Percentiles rank a stretch among this genome's conserved stretches.
Evolutionary conservation across 2,888 invertebrate species (phyloP).

Genomic region (Polydrusus cervinus): DNA sequence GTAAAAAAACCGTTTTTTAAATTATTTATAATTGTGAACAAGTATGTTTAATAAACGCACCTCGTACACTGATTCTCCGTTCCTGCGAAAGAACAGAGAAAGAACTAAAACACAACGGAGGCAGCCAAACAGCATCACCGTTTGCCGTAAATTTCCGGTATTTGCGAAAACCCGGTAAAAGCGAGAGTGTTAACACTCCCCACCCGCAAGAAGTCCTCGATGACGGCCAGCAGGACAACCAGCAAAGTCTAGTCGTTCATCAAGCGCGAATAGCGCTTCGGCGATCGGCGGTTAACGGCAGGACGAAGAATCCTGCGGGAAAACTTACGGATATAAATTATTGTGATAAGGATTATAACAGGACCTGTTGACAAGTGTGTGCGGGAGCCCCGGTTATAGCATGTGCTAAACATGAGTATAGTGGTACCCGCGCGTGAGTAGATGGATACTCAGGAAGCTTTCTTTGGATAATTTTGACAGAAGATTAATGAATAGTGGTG

Average conservation of each 20-base stretch:
- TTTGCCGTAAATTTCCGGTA: constrained; percentile 65
- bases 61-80: too few relatives aligned
- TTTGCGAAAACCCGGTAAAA: constrained; percentile 66
- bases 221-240: constrained; percentile 60
- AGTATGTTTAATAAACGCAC: too few relatives aligned
- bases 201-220: constrained; percentile 48
- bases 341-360: constrained; percentile 1
- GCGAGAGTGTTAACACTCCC: constrained; percentile 63
- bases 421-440: constrained; percentile 68
- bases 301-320: constrained; percentile 37
- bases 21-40: too few relatives aligned
- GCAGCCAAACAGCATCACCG: constrained; percentile 18
- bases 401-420: constrained; percentile 71
- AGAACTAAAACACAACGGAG: constrained; percentile 44
- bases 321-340: not conserved
- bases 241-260: constrained; percentile 69
- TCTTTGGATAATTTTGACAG: not conserved
- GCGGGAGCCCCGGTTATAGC: constrained; percentile 60
- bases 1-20: too few relatives aligned
- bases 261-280: constrained; percentile 64
- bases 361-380: constrained; percentile 27
- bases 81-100: constrained; percentile 17
- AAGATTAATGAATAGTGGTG: constrained; percentile 23
- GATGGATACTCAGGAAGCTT: constrained; percentile 5
- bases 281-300: constrained; percentile 41